Base-by-base conservation (phyloP, 2,888 invertebrate species). In the Mythimna vitellina region DNA sequence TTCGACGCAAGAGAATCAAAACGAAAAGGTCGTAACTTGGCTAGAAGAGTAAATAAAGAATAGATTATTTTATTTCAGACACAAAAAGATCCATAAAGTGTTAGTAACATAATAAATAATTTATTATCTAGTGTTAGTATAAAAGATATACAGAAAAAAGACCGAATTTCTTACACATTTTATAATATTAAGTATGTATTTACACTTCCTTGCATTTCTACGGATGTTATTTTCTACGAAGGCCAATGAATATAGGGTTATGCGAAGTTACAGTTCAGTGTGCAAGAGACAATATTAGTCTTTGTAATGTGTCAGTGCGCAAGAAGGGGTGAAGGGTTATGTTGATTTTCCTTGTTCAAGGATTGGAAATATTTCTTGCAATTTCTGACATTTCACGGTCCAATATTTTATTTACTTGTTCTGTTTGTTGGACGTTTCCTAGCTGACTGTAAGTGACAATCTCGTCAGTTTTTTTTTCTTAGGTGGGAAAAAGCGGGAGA, bases 131-230 rank as follows among this genome's bases (percentile, higher is more conserved):
- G n/a, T n/a, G n/a, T n/a, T n/a, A n/a, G n/a, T n/a, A 29, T 29
- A 29, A 29, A 29, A 29, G 14, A 14, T 6, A 46, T 17, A 46
- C 17, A 1, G 17, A 46, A 20, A 46, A 46, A 46, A 46, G 46
- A 46, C 14, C 5, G 42, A 42, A 1, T 46, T 46, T 0, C 42
- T 17, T 46, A 17, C 42, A 14, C 14, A 46, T 46, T 46, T 14
- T 46, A 14, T 46, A 46, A 42, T 42, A 42, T 42, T 42, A 42
- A 14, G 42, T 17, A 46, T 46, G 42, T 5, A 14, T 46, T 29
- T 56, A 42, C 69, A 63, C 77, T 65, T 51, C 64, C 42, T 53
- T 61, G 64, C 22, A 46, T 71, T 65, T 57, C 14, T 29, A 46
- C n/a, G 20, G 10, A 51, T 49, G 49, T 14, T 10, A 25, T 35